These are phyloP conservation scores for Onychorhynchus coronatus DNA, from an alignment of 2,113 vertebrate genomes.

Conservation along the genomic window DNA sequence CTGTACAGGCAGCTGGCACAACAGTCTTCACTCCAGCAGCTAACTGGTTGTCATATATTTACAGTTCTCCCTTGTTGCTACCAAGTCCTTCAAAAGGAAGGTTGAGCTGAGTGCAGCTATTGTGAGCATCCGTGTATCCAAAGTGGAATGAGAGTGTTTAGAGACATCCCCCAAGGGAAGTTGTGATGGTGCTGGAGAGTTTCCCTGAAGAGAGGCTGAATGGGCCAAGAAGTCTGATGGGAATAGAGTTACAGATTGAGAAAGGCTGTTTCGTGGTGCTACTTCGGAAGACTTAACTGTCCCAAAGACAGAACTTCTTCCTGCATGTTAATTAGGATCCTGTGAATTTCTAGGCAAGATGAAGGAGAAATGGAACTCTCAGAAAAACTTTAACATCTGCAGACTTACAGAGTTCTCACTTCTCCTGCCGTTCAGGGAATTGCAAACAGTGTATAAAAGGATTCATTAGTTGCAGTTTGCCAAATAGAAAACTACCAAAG, in stretches of 20 bases:
- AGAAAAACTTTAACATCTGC: not conserved
- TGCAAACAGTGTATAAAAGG: not conserved
- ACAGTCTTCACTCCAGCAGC: not conserved
- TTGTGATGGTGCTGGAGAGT: not conserved
- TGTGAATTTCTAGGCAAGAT: not conserved
- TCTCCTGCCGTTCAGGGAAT: not conserved
- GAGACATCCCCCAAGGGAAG: not conserved
- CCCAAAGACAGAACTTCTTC: not conserved
- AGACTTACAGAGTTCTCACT: not conserved
- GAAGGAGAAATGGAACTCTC: not conserved
- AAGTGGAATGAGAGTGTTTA: not conserved
- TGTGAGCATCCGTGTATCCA: not conserved
- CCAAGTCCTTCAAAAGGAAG: not conserved
- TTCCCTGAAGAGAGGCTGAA: not conserved
- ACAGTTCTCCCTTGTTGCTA: not conserved
- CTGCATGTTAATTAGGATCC: not conserved
- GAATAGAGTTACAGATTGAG: not conserved
- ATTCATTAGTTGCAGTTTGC: not conserved
- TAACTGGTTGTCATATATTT: not conserved
- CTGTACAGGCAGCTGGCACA: not conserved
- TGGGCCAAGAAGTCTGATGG: not conserved
- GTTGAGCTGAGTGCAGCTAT: not conserved
- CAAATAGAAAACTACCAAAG: not conserved
- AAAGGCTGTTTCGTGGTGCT: not conserved
- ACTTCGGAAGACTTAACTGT: not conserved